Conservation (phyloP, 92 coral and sea anemone species). For the Blastomussa wellsi region DNA sequence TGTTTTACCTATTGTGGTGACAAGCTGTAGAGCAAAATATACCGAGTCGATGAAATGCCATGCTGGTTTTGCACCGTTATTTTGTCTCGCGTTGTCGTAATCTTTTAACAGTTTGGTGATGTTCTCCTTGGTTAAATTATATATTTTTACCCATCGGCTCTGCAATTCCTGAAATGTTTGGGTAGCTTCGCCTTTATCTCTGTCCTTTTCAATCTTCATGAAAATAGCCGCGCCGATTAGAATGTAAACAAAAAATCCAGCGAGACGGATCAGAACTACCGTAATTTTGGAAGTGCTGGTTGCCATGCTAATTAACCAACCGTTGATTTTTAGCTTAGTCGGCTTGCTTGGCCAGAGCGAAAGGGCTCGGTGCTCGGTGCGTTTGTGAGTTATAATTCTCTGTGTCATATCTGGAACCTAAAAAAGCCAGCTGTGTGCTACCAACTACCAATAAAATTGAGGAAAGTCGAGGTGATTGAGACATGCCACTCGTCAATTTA, state of each 20-base stretch:
- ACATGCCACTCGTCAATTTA: background rate
- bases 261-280: background rate
- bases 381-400: background rate
- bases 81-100: background rate
- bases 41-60: constrained; percentile 29
- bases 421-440: background rate
- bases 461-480: background rate
- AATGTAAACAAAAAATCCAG: constrained; percentile 5
- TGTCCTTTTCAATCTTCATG: constrained; percentile 31
- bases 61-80: constrained; percentile 1
- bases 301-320: too few species aligned
- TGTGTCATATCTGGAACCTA: background rate
- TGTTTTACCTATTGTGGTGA: constrained; percentile 39
- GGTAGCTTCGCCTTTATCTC: background rate
- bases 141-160: background rate
- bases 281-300: background rate
- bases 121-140: constrained; percentile 14
- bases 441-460: background rate
- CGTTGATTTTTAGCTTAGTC: too few species aligned
- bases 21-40: constrained; percentile 25
- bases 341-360: background rate
- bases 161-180: background rate
- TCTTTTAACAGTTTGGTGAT: constrained; percentile 17
- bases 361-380: background rate
- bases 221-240: constrained; percentile 31